Base-by-base conservation (phyloP, 2,888 invertebrate species). In the Balanococcus diminutus region DNA sequence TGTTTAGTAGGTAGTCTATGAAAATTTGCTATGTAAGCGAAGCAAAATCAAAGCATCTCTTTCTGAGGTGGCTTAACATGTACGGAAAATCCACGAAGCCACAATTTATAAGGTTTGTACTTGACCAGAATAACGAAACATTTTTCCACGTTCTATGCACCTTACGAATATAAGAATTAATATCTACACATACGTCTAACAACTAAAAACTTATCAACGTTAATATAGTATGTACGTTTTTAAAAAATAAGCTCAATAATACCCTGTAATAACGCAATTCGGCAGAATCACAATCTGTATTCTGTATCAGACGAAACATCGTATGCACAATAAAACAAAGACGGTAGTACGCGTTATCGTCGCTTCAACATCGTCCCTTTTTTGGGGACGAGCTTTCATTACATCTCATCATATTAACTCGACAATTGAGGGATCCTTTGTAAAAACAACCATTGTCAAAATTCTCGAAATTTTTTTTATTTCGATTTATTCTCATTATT, bases 211-310 rank as follows among this genome's bases (percentile, higher is more conserved):
- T 79, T 79, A 67, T 14, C 4, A 79, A 79, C 75, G 75, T 79
- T 79, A 79, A 36, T 79, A 72, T 72, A 42, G 2, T 42, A 56
- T 56, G 56, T 56, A 79, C 75, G 75, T 79, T 79, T 79, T 79
- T 75, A 85, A 46, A 85, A 79, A 67, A 85, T 85, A 85, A 85
- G 85, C 85, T 85, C 85, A 85, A 85, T 85, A 85, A 75, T 85
- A 85, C 85, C 85, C 85, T 85, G 85, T 85, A 31, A 85, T 19
- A 85, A 85, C 85, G 79, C 75, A 51, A 79, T 72, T 85, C 75
- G 85, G 85, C 85, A 75, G 39, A 79, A 85, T 85, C 85, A 85
- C 85, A 85, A 85, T 67, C 67, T 28, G 36, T 32, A 79, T 79
- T 79, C 75, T 67, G 75, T 75, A n/a, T n/a, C n/a, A n/a, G n/a